phyloP scores from a whole-genome alignment of 2,113 vertebrate genomes.

The Hypocryptadius cinnamomeus region DNA sequence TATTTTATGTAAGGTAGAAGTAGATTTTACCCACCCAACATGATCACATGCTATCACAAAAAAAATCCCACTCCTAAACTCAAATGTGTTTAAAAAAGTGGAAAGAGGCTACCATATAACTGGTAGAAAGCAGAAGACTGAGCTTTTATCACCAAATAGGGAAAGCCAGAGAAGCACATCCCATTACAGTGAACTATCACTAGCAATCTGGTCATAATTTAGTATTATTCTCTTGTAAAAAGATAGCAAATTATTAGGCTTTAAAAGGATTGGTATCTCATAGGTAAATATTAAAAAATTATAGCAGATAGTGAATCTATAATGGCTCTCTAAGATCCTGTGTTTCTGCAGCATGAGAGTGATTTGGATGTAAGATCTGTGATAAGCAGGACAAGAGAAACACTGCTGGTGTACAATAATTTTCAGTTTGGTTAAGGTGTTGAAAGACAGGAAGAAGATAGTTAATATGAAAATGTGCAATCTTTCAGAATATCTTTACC shows the following conservation, averaged over 20 bases:
- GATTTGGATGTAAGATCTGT: neutral
- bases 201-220: neutral
- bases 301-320: neutral
- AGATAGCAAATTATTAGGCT: neutral
- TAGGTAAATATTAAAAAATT: neutral
- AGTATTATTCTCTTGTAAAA: neutral
- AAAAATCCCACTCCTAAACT: neutral
- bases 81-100: neutral
- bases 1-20: neutral
- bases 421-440: neutral
- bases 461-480: neutral
- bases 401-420: neutral
- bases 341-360: neutral
- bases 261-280: neutral
- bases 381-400: neutral
- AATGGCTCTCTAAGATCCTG: neutral
- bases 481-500: neutral
- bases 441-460: neutral
- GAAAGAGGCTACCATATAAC: neutral
- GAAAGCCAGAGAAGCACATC: neutral
- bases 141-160: neutral
- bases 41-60: neutral
- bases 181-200: neutral
- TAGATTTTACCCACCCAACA: neutral
- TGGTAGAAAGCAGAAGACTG: neutral